These are phyloP conservation scores for Ramazzottius varieornatus DNA, from an alignment of 2,888 invertebrate species.

Conservation along the genomic window DNA sequence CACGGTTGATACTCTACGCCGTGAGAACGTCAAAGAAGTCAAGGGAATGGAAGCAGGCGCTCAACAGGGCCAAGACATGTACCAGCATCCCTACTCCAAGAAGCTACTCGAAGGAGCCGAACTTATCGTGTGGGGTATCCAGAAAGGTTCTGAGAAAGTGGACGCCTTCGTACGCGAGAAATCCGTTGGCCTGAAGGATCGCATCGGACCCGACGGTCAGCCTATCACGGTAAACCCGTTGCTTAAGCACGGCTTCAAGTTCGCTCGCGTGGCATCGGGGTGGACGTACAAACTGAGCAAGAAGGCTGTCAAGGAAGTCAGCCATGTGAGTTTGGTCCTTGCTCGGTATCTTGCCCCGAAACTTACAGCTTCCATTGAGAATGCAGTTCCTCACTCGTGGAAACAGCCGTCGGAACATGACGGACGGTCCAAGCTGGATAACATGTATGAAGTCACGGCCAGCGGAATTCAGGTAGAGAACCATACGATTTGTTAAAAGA, in stretches of 20 bases:
- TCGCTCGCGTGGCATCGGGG: background rate
- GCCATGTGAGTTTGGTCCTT: conserved; percentile 31
- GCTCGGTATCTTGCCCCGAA: background rate
- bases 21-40: background rate
- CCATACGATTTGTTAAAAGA: no score
- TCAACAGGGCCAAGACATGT: background rate
- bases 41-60: background rate
- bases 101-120: conserved; percentile 27
- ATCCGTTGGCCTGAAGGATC: conserved; percentile 34
- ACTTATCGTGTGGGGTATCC: conserved; percentile 37
- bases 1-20: background rate
- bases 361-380: background rate
- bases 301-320: conserved; percentile 39
- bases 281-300: conserved; percentile 33
- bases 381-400: background rate
- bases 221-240: conserved; percentile 30
- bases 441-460: background rate
- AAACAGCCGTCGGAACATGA: background rate
- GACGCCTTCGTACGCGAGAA: conserved; percentile 33
- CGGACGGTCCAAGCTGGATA: background rate
- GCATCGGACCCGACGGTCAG: conserved; percentile 21
- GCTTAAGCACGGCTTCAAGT: conserved; percentile 24
- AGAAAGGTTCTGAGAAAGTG: conserved; percentile 38
- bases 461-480: background rate
- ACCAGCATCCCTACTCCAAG: background rate